phyloP scores from a whole-genome alignment of 2,888 invertebrate species.

The Aphidius colemani region DNA sequence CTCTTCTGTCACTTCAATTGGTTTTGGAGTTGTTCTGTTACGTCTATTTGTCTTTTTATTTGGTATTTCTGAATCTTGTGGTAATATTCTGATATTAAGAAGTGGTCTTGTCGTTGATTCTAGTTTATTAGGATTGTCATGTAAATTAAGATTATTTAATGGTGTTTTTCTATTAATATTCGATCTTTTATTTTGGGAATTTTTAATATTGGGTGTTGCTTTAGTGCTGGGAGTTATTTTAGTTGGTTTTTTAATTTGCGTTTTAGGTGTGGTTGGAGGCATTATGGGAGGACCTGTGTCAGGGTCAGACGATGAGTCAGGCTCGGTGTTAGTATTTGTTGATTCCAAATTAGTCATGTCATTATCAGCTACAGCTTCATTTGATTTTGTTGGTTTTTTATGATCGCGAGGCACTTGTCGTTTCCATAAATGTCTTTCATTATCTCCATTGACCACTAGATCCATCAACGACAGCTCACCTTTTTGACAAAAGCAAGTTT shows the following conservation, averaged over 20 bases:
- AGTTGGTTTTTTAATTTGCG: constrained; percentile 16
- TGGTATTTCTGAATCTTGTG: constrained; percentile 26
- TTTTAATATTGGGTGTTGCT: constrained; percentile 12
- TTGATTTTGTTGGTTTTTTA: constrained; percentile 31
- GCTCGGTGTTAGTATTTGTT: constrained; percentile 24
- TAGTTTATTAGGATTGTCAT: constrained; percentile 26
- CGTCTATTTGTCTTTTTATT: not conserved
- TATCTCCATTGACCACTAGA: constrained; percentile 15
- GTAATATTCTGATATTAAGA: constrained; percentile 22
- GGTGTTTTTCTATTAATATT: constrained; percentile 9
- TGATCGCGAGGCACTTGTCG: constrained; percentile 30
- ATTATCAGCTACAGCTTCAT: constrained; percentile 31
- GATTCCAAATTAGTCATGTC: constrained; percentile 22
- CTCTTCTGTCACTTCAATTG: too few relatives aligned
- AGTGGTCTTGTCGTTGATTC: constrained; percentile 21
- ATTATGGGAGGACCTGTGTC: constrained; percentile 33
- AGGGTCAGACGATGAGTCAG: constrained; percentile 28
- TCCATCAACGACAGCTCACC: constrained; percentile 35
- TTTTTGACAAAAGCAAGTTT: constrained; percentile 34
- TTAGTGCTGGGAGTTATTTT: constrained; percentile 20
- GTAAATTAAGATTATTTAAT: constrained; percentile 19
- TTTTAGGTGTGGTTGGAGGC: constrained; percentile 19
- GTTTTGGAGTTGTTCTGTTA: too few relatives aligned
- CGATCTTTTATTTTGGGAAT: constrained; percentile 17
- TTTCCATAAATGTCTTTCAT: constrained; percentile 32